A percentile compares a stretch with the other conserved stretches of the same genome.
phyloP scores from a whole-genome alignment of 1,140 invertebrate genomes.

The Akabosia matsudoensis region DNA sequence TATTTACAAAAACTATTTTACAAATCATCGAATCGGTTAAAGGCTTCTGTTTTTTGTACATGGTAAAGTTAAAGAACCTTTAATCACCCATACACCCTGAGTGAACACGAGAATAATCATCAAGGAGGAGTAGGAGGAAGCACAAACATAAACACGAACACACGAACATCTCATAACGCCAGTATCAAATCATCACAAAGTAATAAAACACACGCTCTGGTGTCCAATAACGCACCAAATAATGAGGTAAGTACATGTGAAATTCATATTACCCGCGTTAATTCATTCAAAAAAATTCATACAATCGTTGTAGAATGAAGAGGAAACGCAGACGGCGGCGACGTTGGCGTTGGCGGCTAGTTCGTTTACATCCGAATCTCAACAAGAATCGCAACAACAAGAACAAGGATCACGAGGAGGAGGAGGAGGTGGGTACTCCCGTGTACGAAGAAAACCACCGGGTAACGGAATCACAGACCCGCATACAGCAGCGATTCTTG shows the following conservation, averaged over 20 bases:
- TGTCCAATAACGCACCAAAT: not conserved
- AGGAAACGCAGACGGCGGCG: slow-evolving; percentile 25
- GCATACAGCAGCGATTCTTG: not conserved
- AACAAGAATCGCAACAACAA: slow-evolving; percentile 7
- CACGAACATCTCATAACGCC: no score
- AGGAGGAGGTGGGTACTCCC: not conserved
- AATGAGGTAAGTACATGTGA: not conserved
- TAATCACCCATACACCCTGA: no score
- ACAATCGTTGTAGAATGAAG: slow-evolving; percentile 4
- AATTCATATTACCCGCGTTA: no score
- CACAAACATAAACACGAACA: no score
- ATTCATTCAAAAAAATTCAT: not conserved
- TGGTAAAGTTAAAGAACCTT: not conserved
- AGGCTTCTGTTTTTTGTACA: not conserved
- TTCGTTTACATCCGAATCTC: not conserved
- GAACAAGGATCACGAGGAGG: not conserved
- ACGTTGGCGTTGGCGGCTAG: not conserved
- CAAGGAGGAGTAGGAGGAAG: no score
- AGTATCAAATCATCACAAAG: no score
- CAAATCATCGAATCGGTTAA: no score
- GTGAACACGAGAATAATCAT: no score
- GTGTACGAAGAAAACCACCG: not conserved
- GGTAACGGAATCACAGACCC: not conserved
- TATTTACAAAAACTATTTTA: not conserved
- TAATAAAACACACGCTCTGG: no score